Percentiles rank a stretch among this genome's conserved stretches.
phyloP scores from a whole-genome alignment of 2,888 invertebrate genomes.

The Agrochola lychnidis region DNA sequence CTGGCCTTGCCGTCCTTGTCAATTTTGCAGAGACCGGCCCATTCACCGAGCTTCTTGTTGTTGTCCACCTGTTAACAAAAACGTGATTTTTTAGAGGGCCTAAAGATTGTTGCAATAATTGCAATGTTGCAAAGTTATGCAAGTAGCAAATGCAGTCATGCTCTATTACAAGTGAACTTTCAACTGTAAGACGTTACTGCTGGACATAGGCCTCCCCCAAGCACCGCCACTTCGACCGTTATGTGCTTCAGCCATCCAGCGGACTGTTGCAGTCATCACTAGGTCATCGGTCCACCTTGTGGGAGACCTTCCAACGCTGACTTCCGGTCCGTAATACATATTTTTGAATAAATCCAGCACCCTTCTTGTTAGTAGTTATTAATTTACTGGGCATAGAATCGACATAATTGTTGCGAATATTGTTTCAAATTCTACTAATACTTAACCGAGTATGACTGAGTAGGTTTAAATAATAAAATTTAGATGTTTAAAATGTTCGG shows the following conservation, averaged over 20 bases:
- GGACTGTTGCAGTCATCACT: no score
- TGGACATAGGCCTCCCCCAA: no score
- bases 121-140: background rate
- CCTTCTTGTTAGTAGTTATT: background rate
- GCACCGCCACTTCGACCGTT: no score
- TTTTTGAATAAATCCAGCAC: background rate
- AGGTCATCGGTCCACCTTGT: no score
- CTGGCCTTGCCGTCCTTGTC: conserved; percentile 99
- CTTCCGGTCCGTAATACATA: no score
- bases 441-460: background rate
- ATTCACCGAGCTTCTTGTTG: conserved; percentile 99
- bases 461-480: background rate
- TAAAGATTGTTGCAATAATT: background rate
- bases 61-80: conserved; percentile 94
- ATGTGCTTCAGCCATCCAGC: no score
- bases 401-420: background rate
- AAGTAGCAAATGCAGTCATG: background rate
- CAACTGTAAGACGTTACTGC: no score
- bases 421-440: background rate
- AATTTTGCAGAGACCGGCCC: conserved; percentile 99
- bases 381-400: background rate
- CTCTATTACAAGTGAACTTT: background rate
- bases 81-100: background rate
- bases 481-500: conserved; percentile 74
- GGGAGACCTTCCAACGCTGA: no score